These are phyloP conservation scores for Dreissena polymorpha DNA, from an alignment of 1,140 invertebrate genomes.

Conservation along the genomic window DNA sequence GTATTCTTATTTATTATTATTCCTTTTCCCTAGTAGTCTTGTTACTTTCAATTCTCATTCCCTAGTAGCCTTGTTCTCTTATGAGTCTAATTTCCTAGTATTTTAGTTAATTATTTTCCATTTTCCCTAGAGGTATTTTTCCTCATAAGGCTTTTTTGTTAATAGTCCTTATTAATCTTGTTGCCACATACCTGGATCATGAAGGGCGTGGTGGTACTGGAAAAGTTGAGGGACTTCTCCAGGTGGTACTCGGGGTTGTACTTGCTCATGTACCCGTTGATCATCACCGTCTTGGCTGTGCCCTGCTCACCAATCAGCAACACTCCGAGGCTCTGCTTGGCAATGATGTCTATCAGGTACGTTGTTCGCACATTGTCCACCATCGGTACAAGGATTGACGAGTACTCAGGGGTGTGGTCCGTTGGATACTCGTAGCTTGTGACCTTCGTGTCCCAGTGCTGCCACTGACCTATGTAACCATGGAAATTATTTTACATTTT, in stretches of 20 bases:
- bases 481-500: too few relatives aligned
- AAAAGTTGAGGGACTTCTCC: conserved; percentile 95
- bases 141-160: too few relatives aligned
- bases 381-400: conserved; percentile 95
- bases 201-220: conserved; percentile 94
- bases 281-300: conserved; percentile 97
- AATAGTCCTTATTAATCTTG: too few relatives aligned
- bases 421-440: conserved; percentile 93
- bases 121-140: too few relatives aligned
- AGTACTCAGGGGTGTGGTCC: conserved; percentile 91
- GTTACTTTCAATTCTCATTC: too few relatives aligned
- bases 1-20: too few relatives aligned
- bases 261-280: conserved; percentile 96
- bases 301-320: conserved; percentile 96
- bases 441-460: conserved; percentile 92
- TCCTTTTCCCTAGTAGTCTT: too few relatives aligned
- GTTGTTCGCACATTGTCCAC: conserved; percentile 96
- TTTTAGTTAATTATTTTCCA: too few relatives aligned
- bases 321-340: conserved; percentile 91
- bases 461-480: conserved; percentile 87
- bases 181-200: conserved; percentile 74
- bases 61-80: too few relatives aligned
- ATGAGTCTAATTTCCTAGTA: too few relatives aligned
- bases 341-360: conserved; percentile 92
- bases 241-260: conserved; percentile 93